Base-by-base conservation (phyloP, 2,113 vertebrate species). In the Coracopsis vasa region DNA sequence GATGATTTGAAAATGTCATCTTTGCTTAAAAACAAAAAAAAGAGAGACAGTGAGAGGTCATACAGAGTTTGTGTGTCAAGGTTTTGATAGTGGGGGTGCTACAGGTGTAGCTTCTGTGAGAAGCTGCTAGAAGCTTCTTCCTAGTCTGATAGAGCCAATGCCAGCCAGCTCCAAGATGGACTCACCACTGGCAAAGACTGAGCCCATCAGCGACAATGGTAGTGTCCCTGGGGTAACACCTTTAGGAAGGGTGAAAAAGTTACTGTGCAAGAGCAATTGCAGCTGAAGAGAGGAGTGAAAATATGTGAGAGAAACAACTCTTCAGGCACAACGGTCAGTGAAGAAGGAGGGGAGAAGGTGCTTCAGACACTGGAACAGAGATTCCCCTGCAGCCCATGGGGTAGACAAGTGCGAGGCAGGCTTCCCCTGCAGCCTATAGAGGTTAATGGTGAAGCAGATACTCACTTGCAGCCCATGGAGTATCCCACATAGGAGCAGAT, bases 161-260 rank as follows among this genome's bases (percentile, higher is more conserved):
- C 16, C 9, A 73, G 9, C 18, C 6, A 2, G 8, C 25, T 88
- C 21, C 37, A 80, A 58, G n/a, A 13, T 8, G 2, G 11, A 58
- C 2, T 1, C 7, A 27, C 29, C 5, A 2, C 9, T 58, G n/a
- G 4, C 29, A 19, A 42, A 64, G 29, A 21, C 7, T 11, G 27
- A 86, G 16, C 2, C 12, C 13, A 20, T 10, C 7, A 11, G 4
- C 1, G 5, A 64, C 1, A 31, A 9, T 25, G 21, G 2, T 2
- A 80, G 48, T 16, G 24, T 7, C 6, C 58, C 21, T 35, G 65
- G 27, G 29, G 28, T 16, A 47, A 21, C 5, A 20, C 29, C 54
- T 54, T 66, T 64, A 69, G n/a, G 31, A 80, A 54, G 28, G 18
- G 6, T n/a, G 4, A 13, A 13, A 74, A 62, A 33, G 1, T 13